phyloP scores from a whole-genome alignment of 2,113 vertebrate genomes.

The Muntiacus reevesi region DNA sequence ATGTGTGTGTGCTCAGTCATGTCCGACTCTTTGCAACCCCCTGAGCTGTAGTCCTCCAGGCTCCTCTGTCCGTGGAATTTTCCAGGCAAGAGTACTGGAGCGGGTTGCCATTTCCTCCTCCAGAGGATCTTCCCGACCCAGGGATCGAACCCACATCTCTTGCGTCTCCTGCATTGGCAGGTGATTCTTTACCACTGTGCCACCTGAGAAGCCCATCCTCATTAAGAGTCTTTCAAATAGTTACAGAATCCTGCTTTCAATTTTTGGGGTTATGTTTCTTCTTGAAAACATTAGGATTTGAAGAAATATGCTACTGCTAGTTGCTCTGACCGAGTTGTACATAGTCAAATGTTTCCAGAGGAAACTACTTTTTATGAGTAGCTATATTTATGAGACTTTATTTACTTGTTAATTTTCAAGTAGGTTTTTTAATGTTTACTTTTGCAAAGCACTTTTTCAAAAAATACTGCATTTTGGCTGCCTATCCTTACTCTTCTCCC shows the following conservation, averaged over 20 bases:
- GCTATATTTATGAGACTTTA: slow-evolving; percentile 57
- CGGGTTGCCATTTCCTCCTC: background rate
- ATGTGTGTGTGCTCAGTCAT: background rate
- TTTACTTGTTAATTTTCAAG: slow-evolving; percentile 54
- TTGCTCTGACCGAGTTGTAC: slow-evolving; percentile 24
- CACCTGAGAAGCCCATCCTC: background rate
- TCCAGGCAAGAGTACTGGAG: background rate
- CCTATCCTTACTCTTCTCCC: background rate
- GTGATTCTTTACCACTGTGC: background rate
- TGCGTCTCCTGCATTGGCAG: background rate
- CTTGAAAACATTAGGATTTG: slow-evolving; percentile 26
- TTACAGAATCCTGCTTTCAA: slow-evolving; percentile 36
- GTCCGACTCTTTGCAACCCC: background rate
- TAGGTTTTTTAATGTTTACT: slow-evolving; percentile 23
- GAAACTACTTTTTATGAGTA: slow-evolving; percentile 55
- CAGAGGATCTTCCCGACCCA: background rate
- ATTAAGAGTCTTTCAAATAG: slow-evolving; percentile 4
- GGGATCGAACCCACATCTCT: background rate
- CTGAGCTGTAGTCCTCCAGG: background rate
- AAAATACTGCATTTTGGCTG: background rate
- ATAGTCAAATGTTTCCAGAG: slow-evolving; percentile 25
- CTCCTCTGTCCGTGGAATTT: background rate
- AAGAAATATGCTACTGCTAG: slow-evolving; percentile 27
- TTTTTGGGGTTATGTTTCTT: background rate
- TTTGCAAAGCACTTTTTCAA: slow-evolving; percentile 40